Conservation (phyloP, 1,140 invertebrate species). For the Dysdera silvatica region DNA sequence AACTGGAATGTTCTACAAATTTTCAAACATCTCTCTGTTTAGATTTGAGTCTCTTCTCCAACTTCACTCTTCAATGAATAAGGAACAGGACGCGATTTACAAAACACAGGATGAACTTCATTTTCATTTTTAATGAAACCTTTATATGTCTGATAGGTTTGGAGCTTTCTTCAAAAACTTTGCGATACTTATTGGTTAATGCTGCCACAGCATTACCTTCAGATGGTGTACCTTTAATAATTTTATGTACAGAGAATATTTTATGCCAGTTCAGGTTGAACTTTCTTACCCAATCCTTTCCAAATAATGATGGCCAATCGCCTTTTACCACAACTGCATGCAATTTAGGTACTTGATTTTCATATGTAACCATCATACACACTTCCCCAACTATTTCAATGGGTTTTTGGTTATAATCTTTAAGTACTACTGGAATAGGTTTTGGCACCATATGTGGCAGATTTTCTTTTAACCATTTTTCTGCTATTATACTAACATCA, state of each 20-base stretch:
- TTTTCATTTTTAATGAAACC: neutral
- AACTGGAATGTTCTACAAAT: slow-evolving; percentile 40
- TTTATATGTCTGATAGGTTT: neutral
- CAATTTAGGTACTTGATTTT: neutral
- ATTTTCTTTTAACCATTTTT: neutral
- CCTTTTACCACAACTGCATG: neutral
- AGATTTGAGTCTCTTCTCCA: slow-evolving; percentile 41
- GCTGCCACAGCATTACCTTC: neutral
- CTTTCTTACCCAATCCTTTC: neutral
- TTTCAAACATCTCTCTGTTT: slow-evolving; percentile 39
- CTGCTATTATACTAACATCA: neutral
- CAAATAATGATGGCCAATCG: neutral
- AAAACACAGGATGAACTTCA: neutral
- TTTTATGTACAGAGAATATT: neutral
- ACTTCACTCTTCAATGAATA: slow-evolving; percentile 41
- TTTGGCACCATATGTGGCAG: neutral
- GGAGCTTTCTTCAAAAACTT: neutral
- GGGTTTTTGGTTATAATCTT: neutral
- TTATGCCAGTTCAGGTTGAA: neutral
- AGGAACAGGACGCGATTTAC: slow-evolving; percentile 36
- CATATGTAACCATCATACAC: neutral
- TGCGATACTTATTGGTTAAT: neutral
- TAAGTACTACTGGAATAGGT: neutral
- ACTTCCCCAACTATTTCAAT: neutral
- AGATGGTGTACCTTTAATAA: neutral